Evolutionary conservation across 2,113 vertebrate species (phyloP).

Genomic region (Lontra canadensis): DNA sequence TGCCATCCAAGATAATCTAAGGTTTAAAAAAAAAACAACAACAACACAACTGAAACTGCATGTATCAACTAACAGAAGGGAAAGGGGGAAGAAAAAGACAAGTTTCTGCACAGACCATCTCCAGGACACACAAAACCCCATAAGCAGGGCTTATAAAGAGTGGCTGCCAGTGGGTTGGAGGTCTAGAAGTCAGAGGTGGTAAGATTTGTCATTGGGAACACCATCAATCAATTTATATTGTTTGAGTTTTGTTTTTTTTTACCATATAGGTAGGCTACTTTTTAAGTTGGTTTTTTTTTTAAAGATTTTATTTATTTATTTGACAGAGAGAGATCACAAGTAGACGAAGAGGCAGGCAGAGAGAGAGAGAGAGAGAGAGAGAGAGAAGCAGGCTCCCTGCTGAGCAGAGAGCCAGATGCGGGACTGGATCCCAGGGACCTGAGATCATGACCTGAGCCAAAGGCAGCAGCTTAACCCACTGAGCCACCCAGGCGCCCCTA

Average conservation of each 20-base stretch:
- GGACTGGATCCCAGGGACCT: too few species aligned
- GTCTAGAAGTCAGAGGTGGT: not conserved
- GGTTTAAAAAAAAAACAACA: not conserved
- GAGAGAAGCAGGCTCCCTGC: too few species aligned
- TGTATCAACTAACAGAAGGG: not conserved
- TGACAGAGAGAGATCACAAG: too few species aligned
- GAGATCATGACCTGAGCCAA: too few species aligned
- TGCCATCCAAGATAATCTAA: slow-evolving; percentile 19
- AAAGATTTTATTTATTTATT: too few species aligned
- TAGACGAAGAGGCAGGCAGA: too few species aligned
- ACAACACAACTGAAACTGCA: not conserved
- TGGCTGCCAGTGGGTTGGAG: not conserved
- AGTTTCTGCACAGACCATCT: not conserved
- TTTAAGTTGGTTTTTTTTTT: too few species aligned
- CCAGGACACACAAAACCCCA: slow-evolving; percentile 6
- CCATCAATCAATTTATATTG: not conserved
- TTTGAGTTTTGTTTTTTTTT: not conserved
- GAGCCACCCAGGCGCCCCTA: too few species aligned
- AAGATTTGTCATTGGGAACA: slow-evolving; percentile 26
- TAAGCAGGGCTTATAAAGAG: not conserved
- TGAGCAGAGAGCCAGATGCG: too few species aligned
- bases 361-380: too few species aligned
- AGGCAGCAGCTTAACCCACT: too few species aligned
- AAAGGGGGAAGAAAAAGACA: not conserved
- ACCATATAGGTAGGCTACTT: not conserved